Percentiles rank a stretch among this genome's conserved stretches.
phyloP scores from a whole-genome alignment of 2,113 vertebrate species.

The Dasyornis broadbenti region DNA sequence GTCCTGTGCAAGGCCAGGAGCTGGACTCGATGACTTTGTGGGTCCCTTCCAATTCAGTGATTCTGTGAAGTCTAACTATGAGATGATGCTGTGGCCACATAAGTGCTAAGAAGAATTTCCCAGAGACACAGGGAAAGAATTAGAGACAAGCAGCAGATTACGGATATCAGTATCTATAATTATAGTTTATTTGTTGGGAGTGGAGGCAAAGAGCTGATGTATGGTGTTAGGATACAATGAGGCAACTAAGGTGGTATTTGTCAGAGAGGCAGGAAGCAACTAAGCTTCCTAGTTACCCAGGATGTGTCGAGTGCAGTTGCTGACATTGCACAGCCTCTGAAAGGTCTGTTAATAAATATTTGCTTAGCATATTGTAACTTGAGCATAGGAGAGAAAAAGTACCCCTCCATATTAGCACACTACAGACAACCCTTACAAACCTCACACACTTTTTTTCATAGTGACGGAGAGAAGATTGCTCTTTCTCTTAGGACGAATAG shows the following conservation, averaged over 20 bases:
- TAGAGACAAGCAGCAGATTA: neutral
- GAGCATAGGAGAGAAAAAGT: neutral
- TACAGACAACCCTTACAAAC: neutral
- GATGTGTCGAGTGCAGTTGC: neutral
- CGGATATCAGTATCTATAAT: neutral
- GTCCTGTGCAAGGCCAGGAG: neutral
- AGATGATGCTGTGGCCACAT: neutral
- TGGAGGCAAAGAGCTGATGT: neutral
- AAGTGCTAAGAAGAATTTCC: neutral
- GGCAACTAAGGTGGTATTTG: neutral
- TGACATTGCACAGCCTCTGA: neutral
- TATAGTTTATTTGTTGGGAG: neutral
- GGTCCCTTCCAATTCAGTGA: neutral
- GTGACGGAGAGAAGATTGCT: neutral
- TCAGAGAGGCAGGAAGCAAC: neutral
- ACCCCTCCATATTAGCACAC: neutral
- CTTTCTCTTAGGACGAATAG: neutral
- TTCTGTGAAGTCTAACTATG: neutral
- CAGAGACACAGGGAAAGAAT: neutral
- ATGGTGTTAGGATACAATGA: neutral
- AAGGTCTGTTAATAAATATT: constrained; percentile 53
- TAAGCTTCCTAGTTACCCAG: neutral
- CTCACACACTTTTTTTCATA: neutral
- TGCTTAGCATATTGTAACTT: constrained; percentile 43
- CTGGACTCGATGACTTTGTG: rapidly evolving